Percentiles rank a stretch among this genome's conserved stretches.
Evolutionary conservation across 2,888 invertebrate species (phyloP).

Genomic region (Tromatobia lineatoria): DNA sequence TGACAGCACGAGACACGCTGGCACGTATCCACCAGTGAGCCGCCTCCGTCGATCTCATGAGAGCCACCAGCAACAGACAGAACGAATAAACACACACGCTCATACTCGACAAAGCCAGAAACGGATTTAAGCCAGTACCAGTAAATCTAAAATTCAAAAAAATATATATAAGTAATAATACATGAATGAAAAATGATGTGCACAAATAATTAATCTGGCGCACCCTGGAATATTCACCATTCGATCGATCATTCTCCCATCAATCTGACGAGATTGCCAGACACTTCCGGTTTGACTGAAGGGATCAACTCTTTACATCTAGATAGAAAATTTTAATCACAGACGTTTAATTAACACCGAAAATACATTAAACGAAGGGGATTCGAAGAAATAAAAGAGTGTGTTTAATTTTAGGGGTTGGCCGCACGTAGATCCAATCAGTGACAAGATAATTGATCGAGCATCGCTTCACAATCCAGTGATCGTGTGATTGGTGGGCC

Average conservation of each 20-base stretch:
- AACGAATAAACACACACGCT: conserved; percentile 14
- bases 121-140: not conserved
- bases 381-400: conserved; percentile 6
- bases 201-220: conserved; percentile 12
- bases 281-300: conserved; percentile 32
- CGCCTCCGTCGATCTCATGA: conserved; percentile 25
- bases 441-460: not conserved
- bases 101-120: not conserved
- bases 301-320: conserved; percentile 51
- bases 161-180: not conserved
- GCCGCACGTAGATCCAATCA: conserved; percentile 9
- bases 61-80: conserved; percentile 43
- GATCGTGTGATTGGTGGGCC: conserved; percentile 11
- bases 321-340: conserved; percentile 11
- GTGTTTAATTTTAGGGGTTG: conserved; percentile 13
- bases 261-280: conserved; percentile 8
- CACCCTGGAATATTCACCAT: conserved; percentile 24
- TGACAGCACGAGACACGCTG: conserved; percentile 72
- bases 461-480: not conserved
- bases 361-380: conserved; percentile 2
- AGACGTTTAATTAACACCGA: not conserved
- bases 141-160: not conserved
- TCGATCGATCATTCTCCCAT: conserved; percentile 48
- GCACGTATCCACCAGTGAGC: conserved; percentile 54
- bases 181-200: not conserved